phyloP scores from a whole-genome alignment of 2,888 invertebrate species.

The Lithophane leautieri region DNA sequence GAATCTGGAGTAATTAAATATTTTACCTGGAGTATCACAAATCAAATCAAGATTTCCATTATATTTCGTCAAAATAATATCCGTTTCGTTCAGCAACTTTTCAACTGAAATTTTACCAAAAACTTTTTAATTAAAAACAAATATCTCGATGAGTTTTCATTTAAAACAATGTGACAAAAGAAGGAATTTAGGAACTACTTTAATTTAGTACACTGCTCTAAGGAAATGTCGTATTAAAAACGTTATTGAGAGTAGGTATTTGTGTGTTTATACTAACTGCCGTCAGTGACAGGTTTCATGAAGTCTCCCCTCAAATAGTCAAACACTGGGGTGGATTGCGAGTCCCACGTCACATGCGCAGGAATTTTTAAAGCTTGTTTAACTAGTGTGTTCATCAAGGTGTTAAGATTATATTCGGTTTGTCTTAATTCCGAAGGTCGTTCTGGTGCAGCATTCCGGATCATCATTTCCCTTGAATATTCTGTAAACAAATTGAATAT shows the following conservation, averaged over 20 bases:
- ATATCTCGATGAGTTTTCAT: slow-evolving; percentile 24
- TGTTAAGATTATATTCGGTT: slow-evolving; percentile 77
- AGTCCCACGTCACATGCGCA: slow-evolving; percentile 92
- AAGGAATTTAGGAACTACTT: slow-evolving; percentile 11
- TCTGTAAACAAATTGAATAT: slow-evolving; percentile 71
- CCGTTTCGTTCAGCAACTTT: slow-evolving; percentile 92
- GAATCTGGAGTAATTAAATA: slow-evolving; percentile 58
- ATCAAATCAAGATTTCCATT: slow-evolving; percentile 96
- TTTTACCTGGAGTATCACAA: slow-evolving; percentile 94
- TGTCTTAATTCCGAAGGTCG: slow-evolving; percentile 59
- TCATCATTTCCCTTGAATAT: slow-evolving; percentile 78
- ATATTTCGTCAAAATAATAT: slow-evolving; percentile 92
- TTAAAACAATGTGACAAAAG: slow-evolving; percentile 13
- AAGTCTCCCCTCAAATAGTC: slow-evolving; percentile 91
- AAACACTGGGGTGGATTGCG: slow-evolving; percentile 91
- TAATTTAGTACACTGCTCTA: background rate
- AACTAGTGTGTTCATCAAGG: slow-evolving; percentile 94
- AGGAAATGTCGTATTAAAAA: background rate
- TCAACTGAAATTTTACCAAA: slow-evolving; percentile 90
- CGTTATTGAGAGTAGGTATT: background rate
- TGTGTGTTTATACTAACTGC: slow-evolving; percentile 75
- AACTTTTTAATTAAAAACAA: slow-evolving; percentile 45
- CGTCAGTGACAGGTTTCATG: slow-evolving; percentile 94
- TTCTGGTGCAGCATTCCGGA: slow-evolving; percentile 74
- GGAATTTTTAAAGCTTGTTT: slow-evolving; percentile 92